Conservation (phyloP, 2,797 vertebrate species). For the Rhinoraja longicauda region DNA sequence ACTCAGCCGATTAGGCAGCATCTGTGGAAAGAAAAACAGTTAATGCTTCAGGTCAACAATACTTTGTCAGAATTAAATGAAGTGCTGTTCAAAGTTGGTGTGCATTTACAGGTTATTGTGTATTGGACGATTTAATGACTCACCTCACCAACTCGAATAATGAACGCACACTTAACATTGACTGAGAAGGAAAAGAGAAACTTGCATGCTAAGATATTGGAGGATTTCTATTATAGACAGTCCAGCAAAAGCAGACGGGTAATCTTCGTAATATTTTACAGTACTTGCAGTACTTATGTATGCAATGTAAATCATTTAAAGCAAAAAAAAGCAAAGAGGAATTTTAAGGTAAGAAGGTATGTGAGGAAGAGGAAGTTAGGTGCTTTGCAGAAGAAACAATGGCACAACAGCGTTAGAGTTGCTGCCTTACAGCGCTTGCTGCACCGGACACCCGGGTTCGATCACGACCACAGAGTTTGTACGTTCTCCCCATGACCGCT, state of each 20-base stretch:
- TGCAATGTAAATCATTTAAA: neutral
- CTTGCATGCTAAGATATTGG: neutral
- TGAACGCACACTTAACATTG: neutral
- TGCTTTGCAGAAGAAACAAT: neutral
- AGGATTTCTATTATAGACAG: neutral
- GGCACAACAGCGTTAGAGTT: neutral
- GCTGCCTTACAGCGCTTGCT: too few species aligned
- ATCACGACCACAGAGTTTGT: too few species aligned
- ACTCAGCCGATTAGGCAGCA: too few species aligned
- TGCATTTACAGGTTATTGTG: too few species aligned
- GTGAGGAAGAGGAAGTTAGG: neutral
- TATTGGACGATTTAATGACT: neutral
- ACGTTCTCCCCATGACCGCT: too few species aligned
- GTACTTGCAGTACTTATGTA: neutral
- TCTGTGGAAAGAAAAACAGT: too few species aligned
- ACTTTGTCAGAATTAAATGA: too few species aligned
- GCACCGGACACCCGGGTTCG: too few species aligned
- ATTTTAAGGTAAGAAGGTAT: neutral
- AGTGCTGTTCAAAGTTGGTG: too few species aligned
- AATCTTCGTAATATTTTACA: neutral
- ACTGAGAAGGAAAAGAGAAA: neutral
- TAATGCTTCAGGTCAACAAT: too few species aligned
- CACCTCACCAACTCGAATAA: neutral
- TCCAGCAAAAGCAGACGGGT: neutral
- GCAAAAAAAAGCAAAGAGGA: neutral